Base-by-base conservation (phyloP, 1,140 invertebrate species). In the Ceratitis capitata region DNA sequence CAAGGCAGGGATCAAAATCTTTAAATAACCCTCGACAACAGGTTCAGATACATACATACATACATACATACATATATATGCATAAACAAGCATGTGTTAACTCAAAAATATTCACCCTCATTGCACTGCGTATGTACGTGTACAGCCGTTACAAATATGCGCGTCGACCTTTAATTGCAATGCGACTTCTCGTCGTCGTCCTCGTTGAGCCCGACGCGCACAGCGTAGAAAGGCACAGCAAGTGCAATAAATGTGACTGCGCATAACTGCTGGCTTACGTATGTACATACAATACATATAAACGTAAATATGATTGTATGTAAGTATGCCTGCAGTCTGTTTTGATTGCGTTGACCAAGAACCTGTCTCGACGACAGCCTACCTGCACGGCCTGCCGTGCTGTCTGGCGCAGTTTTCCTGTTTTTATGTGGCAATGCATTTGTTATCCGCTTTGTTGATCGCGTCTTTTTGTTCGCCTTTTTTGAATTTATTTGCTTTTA, bases 181-280 rank as follows among this genome's bases (percentile, higher is more conserved):
- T 10, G 39, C 69, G 69, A 35, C 69, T 19, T 23, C 39, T 12
- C 69, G 51, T 6, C 39, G 69, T 12, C 69, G 51, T 6, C 45
- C 12, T 0, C 16, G n/a, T n/a, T 42, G 39, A 39, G 39, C 64
- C 42, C 64, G 42, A 74, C 6, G 35, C 32, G 64, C 69, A 12
- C 7, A 42, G n/a, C n/a, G n/a, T n/a, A 14, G 5, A n/a, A 23
- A 78, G 4, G 39, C n/a, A n/a, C n/a, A n/a, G 26, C 69, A 78
- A 78, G 69, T 78, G 69, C 39, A 78, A 45, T n/a, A n/a, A n/a
- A n/a, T 78, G 69, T n/a, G 69, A n/a, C 39, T 78, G 69, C 69
- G 69, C 69, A 39, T 45, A 78, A 16, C 39, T 26, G 39, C 39
- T 23, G n/a, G 26, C 42, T 74, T 35, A 14, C 12, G 12, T 53